Conservation (phyloP, 1,140 invertebrate species). For the Cydia fagiglandana region DNA sequence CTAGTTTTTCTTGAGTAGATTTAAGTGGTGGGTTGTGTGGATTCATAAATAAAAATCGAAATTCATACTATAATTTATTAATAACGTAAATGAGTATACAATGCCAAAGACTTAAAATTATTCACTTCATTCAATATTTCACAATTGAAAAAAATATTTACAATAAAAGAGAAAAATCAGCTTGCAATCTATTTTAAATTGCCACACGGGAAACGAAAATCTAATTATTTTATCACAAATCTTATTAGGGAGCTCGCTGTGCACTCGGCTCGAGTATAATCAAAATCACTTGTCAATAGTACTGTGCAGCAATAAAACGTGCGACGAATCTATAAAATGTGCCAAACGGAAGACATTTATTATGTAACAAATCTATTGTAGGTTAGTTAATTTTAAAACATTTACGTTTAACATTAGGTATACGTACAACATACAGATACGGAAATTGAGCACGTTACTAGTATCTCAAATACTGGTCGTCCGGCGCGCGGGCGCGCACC, state of each 20-base stretch:
- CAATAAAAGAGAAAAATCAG: slow-evolving; percentile 74
- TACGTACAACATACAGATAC: slow-evolving; percentile 74
- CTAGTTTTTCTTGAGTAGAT: no score
- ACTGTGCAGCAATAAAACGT: slow-evolving; percentile 68
- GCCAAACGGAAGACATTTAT: slow-evolving; percentile 77
- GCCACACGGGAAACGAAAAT: slow-evolving; percentile 61
- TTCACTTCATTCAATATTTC: slow-evolving; percentile 76
- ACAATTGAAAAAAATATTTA: slow-evolving; percentile 74
- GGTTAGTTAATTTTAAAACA: slow-evolving; percentile 63
- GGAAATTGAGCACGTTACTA: slow-evolving; percentile 74
- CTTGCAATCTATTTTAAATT: slow-evolving; percentile 74
- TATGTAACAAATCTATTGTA: slow-evolving; percentile 73
- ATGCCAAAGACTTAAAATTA: slow-evolving; percentile 76
- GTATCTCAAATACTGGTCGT: slow-evolving; percentile 66
- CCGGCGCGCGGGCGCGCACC: slow-evolving; percentile 32
- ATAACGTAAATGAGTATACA: slow-evolving; percentile 79
- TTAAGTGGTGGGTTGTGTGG: neutral
- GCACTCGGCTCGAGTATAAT: slow-evolving; percentile 63
- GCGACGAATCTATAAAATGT: slow-evolving; percentile 72
- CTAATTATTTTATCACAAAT: slow-evolving; percentile 73
- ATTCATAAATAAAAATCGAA: slow-evolving; percentile 53
- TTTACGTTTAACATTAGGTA: slow-evolving; percentile 67
- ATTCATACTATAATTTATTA: slow-evolving; percentile 78
- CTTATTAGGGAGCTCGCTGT: slow-evolving; percentile 70
- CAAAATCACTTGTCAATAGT: slow-evolving; percentile 44